Evolutionary conservation across 2,797 vertebrate genomes (phyloP).

Genomic region (Brachymystax lenok): DNA sequence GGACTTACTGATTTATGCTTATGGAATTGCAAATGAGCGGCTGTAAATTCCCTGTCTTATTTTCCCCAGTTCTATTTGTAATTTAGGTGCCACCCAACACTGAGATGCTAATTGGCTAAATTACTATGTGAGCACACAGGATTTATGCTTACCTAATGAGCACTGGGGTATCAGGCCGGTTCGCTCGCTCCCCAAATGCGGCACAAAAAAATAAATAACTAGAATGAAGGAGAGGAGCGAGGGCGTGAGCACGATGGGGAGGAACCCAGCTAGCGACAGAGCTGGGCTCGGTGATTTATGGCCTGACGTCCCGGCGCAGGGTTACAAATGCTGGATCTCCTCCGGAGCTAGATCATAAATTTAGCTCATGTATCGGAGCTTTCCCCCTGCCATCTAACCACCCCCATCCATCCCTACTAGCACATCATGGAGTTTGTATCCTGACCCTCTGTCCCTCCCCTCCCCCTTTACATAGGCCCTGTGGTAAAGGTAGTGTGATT

Average conservation of each 20-base stretch:
- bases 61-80: conserved; percentile 66
- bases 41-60: conserved; percentile 88
- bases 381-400: background rate
- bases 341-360: conserved; percentile 28
- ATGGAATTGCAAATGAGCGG: conserved; percentile 92
- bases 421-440: background rate
- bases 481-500: background rate
- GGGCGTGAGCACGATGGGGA: conserved; percentile 36
- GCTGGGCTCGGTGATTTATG: conserved; percentile 7
- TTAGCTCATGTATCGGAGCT: conserved; percentile 31
- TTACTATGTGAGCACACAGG: conserved; percentile 80
- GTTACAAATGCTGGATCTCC: conserved; percentile 5
- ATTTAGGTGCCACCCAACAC: conserved; percentile 81
- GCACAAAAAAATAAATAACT: conserved; percentile 6
- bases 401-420: background rate
- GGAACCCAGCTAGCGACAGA: background rate
- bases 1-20: conserved; percentile 76
- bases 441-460: conserved; percentile 6
- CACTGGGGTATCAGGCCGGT: conserved; percentile 28
- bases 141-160: conserved; percentile 83
- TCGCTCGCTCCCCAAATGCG: background rate
- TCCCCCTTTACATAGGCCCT: conserved; percentile 11
- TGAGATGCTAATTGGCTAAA: conserved; percentile 90
- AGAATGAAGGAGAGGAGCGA: background rate
- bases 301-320: background rate